Conservation (phyloP, 1,140 invertebrate genomes). For the Drosophila lacertosa region DNA sequence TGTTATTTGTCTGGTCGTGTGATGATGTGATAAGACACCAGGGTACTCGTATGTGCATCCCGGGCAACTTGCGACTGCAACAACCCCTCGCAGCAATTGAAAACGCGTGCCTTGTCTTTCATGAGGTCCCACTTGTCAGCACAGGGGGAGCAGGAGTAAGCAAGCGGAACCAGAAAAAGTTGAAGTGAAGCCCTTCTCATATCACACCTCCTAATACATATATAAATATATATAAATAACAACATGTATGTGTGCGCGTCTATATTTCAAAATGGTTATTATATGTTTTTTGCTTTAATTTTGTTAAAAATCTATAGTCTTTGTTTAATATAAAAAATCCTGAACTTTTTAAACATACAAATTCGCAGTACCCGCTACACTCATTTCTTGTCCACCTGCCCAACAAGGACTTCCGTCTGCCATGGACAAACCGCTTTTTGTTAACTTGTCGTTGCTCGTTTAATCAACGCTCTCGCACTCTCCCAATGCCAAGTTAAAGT, state of each 20-base stretch:
- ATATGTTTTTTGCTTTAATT: background rate
- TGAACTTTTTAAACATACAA: background rate
- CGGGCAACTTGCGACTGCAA: conserved; percentile 25
- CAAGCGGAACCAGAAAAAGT: conserved; percentile 1
- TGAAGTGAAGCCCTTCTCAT: conserved; percentile 47
- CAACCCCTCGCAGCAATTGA: conserved; percentile 19
- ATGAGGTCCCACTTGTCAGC: conserved; percentile 51
- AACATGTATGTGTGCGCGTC: background rate
- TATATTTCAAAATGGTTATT: background rate
- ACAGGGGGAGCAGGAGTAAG: conserved; percentile 8
- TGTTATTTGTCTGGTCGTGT: conserved; percentile 45
- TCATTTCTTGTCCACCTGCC: conserved; percentile 7
- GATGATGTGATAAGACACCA: conserved; percentile 60
- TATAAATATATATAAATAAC: background rate
- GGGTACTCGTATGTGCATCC: conserved; percentile 1
- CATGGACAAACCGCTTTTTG: conserved; percentile 25
- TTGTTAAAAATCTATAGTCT: background rate
- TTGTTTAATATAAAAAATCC: no score
- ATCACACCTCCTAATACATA: conserved; percentile 45
- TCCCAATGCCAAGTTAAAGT: conserved; percentile 34
- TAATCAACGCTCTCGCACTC: conserved; percentile 52
- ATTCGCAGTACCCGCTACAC: conserved; percentile 11
- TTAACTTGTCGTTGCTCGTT: conserved; percentile 21
- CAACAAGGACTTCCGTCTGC: conserved; percentile 48
- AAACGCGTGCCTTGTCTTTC: conserved; percentile 39